Evolutionary conservation across 2,888 invertebrate genomes (phyloP), one percentile per base, ranked within the genome.

Genomic region (Habroteleia sp.): DNA sequence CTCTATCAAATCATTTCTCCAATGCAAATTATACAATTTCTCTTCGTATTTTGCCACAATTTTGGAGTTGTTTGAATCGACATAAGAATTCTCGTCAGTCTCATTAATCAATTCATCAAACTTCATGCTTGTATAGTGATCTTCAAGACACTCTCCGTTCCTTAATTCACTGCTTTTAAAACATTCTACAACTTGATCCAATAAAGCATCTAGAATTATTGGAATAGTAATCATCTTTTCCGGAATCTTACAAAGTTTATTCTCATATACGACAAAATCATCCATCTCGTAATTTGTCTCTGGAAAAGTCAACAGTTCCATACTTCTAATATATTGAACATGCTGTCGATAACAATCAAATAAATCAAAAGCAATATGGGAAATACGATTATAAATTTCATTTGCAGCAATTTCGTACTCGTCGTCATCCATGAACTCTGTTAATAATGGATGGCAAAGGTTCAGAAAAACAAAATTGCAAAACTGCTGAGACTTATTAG

Each of bases 271-370:
- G n/a, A 35, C 33, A 23, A 50, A 56, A 2, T 76, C 58, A 1
- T 35, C 14, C 2, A 7, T 2, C 17, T 46, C 42, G 4, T 39
- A 23, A 0, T 17, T 46, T 5, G 63, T 23, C 0, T 79, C 82
- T 8, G 46, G 20, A 5, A 84, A 78, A 4, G 39, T 33, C 29
- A 78, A 63, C 13, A 86, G 25, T 20, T 89, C 86, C 89, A 91
- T 90, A 77, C 89, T 90, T 6, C 89, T 83, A 63, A 91, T 82
- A 80, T 90, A 92, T 77, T 89, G 86, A 1, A 42, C 33, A 80
- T 91, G 90, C 77, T 91, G 90, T 66, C 90, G 83, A 3, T 87
- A 86, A 41, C 91, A 86, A 77, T 92, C 91, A 80, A 91, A 90
- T 33, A 91, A 83, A 80, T 91, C 91, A 71, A 91, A 91, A 83